Percentiles rank a stretch among this genome's conserved stretches.
Evolutionary conservation across 2,888 invertebrate genomes (phyloP).

Genomic region (Sarcophaga subvicina): DNA sequence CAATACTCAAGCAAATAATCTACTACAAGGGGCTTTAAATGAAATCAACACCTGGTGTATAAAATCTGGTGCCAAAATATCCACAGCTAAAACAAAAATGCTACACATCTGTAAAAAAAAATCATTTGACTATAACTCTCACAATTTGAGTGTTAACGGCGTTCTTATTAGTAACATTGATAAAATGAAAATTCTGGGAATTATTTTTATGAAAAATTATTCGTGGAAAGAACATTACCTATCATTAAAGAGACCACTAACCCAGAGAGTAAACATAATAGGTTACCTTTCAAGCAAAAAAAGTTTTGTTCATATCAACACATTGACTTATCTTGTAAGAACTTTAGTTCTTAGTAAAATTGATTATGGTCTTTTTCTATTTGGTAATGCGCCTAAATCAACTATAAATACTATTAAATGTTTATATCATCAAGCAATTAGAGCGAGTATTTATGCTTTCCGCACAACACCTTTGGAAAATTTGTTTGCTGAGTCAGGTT

Average conservation of each 20-base stretch:
- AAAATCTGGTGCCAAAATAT: constrained; percentile 41
- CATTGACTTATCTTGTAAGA: constrained; percentile 3
- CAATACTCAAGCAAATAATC: background rate
- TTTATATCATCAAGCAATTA: background rate
- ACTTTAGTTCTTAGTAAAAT: constrained; percentile 20
- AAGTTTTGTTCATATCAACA: constrained; percentile 1
- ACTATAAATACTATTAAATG: constrained; percentile 12
- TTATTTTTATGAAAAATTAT: constrained; percentile 5
- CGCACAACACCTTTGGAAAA: background rate
- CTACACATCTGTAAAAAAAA: constrained; percentile 29
- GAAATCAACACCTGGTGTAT: constrained; percentile 19
- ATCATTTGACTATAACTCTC: background rate
- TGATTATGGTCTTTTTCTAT: constrained; percentile 10
- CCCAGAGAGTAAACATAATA: background rate
- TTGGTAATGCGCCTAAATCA: constrained; percentile 1
- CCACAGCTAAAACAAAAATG: constrained; percentile 9
- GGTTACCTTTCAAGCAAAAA: constrained; percentile 12
- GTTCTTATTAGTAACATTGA: background rate
- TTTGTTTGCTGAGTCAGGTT: background rate
- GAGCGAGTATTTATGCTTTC: constrained; percentile 2
- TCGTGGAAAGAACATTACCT: constrained; percentile 15
- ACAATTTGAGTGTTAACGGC: background rate
- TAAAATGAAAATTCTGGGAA: background rate
- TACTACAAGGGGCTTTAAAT: constrained; percentile 13
- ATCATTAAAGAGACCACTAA: constrained; percentile 1